Evolutionary conservation across 2,113 vertebrate genomes (phyloP).

Genomic region (Empidonax traillii): DNA sequence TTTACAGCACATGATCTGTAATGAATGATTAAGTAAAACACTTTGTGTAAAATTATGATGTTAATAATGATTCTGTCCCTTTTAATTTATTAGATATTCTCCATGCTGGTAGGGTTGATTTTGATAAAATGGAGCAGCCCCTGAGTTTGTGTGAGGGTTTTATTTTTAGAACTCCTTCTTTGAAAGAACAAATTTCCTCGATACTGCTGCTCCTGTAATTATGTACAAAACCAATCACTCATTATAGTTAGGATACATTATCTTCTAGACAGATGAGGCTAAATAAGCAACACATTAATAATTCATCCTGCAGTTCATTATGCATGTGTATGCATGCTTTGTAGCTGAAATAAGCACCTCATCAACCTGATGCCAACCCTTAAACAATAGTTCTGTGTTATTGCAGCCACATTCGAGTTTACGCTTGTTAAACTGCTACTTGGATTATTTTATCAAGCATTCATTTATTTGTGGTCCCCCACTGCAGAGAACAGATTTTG

Average conservation of each 20-base stretch:
- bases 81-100: conserved; percentile 78
- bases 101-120: conserved; percentile 73
- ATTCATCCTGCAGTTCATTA: conserved; percentile 99
- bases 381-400: conserved; percentile 97
- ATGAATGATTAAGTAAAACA: conserved; percentile 86
- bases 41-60: conserved; percentile 85
- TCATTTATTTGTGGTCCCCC: conserved; percentile 88
- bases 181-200: conserved; percentile 85
- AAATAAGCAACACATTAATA: conserved; percentile 99
- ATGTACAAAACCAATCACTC: conserved; percentile 94
- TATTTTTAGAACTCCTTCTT: conserved; percentile 84
- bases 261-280: conserved; percentile 99
- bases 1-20: conserved; percentile 75
- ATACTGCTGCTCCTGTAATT: conserved; percentile 98
- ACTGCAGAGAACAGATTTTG: conserved; percentile 81
- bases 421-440: conserved; percentile 99
- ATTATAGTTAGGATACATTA: conserved; percentile 99
- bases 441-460: conserved; percentile 99
- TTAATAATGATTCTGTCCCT: conserved; percentile 83
- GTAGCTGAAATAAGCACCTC: conserved; percentile 90
- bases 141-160: conserved; percentile 70
- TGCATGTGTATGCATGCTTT: conserved; percentile 96
- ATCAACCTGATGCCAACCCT: conserved; percentile 95
- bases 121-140: conserved; percentile 76
- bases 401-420: conserved; percentile 89